These are phyloP conservation scores for Panzeria rudis DNA, from an alignment of 2,888 invertebrate genomes.

Conservation along the genomic window DNA sequence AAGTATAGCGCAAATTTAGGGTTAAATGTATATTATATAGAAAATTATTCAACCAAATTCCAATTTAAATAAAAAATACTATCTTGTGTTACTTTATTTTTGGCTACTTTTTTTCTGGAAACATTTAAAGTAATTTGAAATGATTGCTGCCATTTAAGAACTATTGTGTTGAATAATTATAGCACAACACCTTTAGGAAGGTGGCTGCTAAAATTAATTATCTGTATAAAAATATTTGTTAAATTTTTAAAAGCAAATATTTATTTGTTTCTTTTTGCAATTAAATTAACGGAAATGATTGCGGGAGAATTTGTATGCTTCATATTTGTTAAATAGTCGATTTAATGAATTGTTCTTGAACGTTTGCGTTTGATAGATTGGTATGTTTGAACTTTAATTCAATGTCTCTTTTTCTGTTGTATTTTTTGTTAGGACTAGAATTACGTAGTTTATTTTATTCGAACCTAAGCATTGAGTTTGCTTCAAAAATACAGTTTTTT, in stretches of 20 bases:
- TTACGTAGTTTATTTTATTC: too few relatives aligned
- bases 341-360: background rate
- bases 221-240: background rate
- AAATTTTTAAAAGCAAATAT: too few relatives aligned
- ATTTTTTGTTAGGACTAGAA: too few relatives aligned
- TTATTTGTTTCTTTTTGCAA: background rate
- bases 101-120: background rate
- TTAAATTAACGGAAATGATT: conserved; percentile 2
- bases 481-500: too few relatives aligned
- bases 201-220: background rate
- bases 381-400: too few relatives aligned
- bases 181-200: background rate
- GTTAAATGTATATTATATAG: too few relatives aligned
- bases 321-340: background rate
- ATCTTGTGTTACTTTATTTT: background rate
- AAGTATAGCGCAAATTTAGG: too few relatives aligned
- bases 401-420: too few relatives aligned
- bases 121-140: background rate
- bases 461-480: too few relatives aligned
- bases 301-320: background rate
- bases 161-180: background rate
- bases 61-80: background rate
- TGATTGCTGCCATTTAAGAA: too few relatives aligned
- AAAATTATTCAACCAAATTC: too few relatives aligned
- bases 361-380: too few relatives aligned